Conservation (phyloP, 2,797 vertebrate genomes). For the Danio aesculapii region DNA sequence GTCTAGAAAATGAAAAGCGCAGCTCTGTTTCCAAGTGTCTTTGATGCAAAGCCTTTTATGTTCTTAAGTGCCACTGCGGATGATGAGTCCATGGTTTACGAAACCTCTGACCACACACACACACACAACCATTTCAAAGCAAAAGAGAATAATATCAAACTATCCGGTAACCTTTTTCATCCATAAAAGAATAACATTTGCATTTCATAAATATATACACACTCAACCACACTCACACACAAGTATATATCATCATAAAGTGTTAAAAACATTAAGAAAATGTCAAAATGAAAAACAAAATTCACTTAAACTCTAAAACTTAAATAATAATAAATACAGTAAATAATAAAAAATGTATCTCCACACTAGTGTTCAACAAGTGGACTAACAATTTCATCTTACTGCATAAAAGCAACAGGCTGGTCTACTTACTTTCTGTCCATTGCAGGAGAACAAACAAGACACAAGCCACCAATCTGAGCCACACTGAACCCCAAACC, state of each 20-base stretch:
- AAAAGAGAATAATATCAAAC: not conserved
- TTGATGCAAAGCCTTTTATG: conserved; percentile 52
- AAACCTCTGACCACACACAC: conserved; percentile 24
- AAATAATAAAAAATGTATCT: not conserved
- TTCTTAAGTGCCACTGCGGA: conserved; percentile 37
- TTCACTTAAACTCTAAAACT: not conserved
- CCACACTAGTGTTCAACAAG: conserved; percentile 29
- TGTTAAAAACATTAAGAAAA: too few species aligned
- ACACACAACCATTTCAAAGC: not conserved
- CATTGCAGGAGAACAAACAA: conserved; percentile 40
- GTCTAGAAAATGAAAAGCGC: conserved; percentile 45
- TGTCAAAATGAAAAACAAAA: not conserved
- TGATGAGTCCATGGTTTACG: conserved; percentile 1
- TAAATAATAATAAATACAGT: not conserved
- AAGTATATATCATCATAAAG: not conserved
- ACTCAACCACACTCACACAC: not conserved
- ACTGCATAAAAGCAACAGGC: conserved; percentile 22
- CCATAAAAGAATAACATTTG: not conserved
- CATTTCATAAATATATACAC: not conserved
- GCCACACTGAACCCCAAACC: conserved; percentile 21
- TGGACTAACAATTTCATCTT: conserved; percentile 25
- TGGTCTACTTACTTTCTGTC: conserved; percentile 55
- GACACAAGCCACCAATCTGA: conserved; percentile 32
- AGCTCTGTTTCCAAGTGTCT: conserved; percentile 28
- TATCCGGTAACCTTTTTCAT: too few species aligned